These are phyloP conservation scores for Formica exsecta DNA, from an alignment of 1,140 invertebrate species.

Conservation along the genomic window DNA sequence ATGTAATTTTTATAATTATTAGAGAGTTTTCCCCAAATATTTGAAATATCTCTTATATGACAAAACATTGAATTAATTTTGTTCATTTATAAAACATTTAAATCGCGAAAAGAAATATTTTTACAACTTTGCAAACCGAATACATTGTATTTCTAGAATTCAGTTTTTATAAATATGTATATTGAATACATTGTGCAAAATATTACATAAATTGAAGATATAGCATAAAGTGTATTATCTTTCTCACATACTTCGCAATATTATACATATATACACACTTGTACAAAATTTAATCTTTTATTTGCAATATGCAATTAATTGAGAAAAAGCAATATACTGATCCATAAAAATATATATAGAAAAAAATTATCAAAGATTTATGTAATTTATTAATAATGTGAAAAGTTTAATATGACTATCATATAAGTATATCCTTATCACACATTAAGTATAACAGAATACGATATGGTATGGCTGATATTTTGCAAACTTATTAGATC, in stretches of 20 bases:
- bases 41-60: background rate
- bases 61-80: constrained; percentile 25
- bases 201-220: constrained; percentile 29
- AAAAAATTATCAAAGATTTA: constrained; percentile 21
- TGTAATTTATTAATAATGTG: constrained; percentile 40
- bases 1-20: constrained; percentile 53
- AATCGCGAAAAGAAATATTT: constrained; percentile 38
- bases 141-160: constrained; percentile 52
- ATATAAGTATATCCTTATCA: constrained; percentile 35
- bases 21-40: constrained; percentile 3
- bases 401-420: constrained; percentile 39
- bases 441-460: constrained; percentile 26
- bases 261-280: background rate
- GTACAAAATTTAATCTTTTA: constrained; percentile 1
- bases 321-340: constrained; percentile 22
- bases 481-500: constrained; percentile 31
- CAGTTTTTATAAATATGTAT: constrained; percentile 36
- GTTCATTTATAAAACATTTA: constrained; percentile 12
- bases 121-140: constrained; percentile 37
- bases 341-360: constrained; percentile 19
- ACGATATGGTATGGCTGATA: constrained; percentile 62
- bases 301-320: background rate
- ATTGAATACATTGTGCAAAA: constrained; percentile 26
- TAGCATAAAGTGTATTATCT: constrained; percentile 28
- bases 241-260: constrained; percentile 12